Base-by-base conservation (phyloP, 2,888 invertebrate genomes). In the Diarsia rubi region DNA sequence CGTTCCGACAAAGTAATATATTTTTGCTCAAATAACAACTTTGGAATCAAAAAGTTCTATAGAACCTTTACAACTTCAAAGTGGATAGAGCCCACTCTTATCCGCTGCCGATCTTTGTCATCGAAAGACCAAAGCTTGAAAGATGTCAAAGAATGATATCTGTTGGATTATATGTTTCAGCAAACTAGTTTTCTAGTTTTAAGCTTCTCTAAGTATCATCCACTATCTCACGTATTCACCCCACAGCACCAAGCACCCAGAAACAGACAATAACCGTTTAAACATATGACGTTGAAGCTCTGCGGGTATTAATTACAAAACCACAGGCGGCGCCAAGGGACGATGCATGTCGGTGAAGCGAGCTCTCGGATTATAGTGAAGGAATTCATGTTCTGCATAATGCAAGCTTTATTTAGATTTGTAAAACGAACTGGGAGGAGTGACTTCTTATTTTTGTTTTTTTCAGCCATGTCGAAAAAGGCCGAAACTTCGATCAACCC, bases 261-360 rank as follows among this genome's bases (percentile, higher is more conserved):
- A 72, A 69, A 59, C 45, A 82, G 70, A 63, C 65, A 69, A 85
- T 65, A 82, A 67, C 63, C 60, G 21, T 60, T 72, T 69, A 49
- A 59, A 72, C 44, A 60, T 67, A 69, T 68, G 72, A 73, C 82
- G 72, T 72, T 63, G 44, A 69, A 72, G 60, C 77, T 62, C 73
- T 62, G 70, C 68, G 75, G 70, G 81, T 69, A 84, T 78, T 88
- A 83, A 84, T 86, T 81, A 60, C 65, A 3, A 74, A 74, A 81
- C 80, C 75, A 72, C 84, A 81, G 66, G 76, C 70, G 59, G 59
- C 64, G 69, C 79, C 64, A 63, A 64, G 66, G 76, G 74, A 68
- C 73, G 44, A 65, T 73, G 72, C 83, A 73, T 73, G 67, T 73
- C 69, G 37, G 54, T 37, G 47, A 73, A 75, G 59, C 69, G 47